Evolutionary conservation across 1,140 invertebrate genomes (phyloP), one percentile per base, ranked within the genome.

Genomic region (Centruroides sculpturatus): DNA sequence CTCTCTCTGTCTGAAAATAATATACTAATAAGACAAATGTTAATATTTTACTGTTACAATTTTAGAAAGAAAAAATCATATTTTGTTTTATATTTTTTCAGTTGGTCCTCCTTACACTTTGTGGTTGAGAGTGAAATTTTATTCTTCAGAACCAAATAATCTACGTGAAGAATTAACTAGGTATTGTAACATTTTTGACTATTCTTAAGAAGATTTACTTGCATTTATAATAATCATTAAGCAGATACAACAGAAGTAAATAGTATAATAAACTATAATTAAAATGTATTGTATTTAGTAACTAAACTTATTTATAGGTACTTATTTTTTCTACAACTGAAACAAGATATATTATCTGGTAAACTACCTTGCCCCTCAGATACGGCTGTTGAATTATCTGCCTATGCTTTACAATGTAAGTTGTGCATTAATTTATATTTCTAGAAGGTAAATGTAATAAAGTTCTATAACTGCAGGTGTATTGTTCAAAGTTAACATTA

Each of bases 91-190:
- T 23, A 23, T 23, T 46, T 36, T 59, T 62, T 23, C 41, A 65
- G 64, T 65, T 62, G 64, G 64, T 10, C 64, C 93, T 55, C 94
- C 92, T 6, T 98, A 92, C 70, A 97, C 93, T 51, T 83, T 99
- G 64, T 77, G 92, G 61, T 79, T 99, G 55, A 87, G 89, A 75
- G 95, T 99, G 1, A 99, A 99, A 78, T 99, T 99, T 76, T 99
- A 98, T 77, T 96, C 94, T 3, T 97, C 93, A 0, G 96, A 99
- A 75, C 96, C 93, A 34, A 93, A 92, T 72, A 89, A 88, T 65
- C 75, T 97, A 49, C 80, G 90, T 55, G 93, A 96, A 76, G 92
- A 97, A 76, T 76, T 96, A 59, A 97, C 92, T 0, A 80, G 92
- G 73, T 80, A 69, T 64, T 47, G 47, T 54, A 23, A 23, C 23